A percentile compares a stretch with the other conserved stretches of the same genome.
phyloP scores from a whole-genome alignment of 2,888 invertebrate species.

The Carabus problematicus region DNA sequence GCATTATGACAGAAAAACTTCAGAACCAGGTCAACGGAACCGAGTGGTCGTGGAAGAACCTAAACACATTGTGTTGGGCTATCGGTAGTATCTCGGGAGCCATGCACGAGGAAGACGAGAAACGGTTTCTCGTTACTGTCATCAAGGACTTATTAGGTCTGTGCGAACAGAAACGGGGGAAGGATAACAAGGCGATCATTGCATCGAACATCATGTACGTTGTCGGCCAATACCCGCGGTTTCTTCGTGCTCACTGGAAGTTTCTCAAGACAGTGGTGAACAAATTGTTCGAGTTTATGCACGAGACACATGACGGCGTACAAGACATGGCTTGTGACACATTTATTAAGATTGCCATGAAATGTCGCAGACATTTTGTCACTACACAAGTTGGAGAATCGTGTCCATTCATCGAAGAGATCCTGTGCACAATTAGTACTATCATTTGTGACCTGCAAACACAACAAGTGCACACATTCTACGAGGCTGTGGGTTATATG shows the following conservation, averaged over 20 bases:
- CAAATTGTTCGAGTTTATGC: constrained; percentile 99
- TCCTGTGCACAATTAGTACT: constrained; percentile 91
- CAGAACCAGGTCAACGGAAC: constrained; percentile 97
- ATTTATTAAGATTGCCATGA: constrained; percentile 98
- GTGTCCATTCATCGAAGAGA: constrained; percentile 98
- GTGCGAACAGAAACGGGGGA: constrained; percentile 98
- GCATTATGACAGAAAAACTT: constrained; percentile 98
- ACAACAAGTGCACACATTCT: constrained; percentile 98
- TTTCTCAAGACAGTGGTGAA: constrained; percentile 99
- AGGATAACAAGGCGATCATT: constrained; percentile 99
- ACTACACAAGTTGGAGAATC: constrained; percentile 95
- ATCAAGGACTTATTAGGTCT: constrained; percentile 97
- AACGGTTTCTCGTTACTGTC: constrained; percentile 97
- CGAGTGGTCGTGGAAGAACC: constrained; percentile 99
- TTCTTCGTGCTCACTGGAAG: constrained; percentile 99
- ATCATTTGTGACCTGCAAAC: constrained; percentile 99
- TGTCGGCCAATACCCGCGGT: constrained; percentile 98
- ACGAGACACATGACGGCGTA: constrained; percentile 99
- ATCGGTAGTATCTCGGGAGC: constrained; percentile 99
- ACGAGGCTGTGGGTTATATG: constrained; percentile 99
- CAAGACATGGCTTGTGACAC: constrained; percentile 99
- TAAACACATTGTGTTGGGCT: constrained; percentile 99
- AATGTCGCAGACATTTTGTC: constrained; percentile 98
- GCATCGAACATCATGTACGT: constrained; percentile 99
- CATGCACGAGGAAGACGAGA: constrained; percentile 99